Percentiles rank a stretch among this genome's conserved stretches.
phyloP scores from a whole-genome alignment of 2,888 invertebrate genomes.

The Neoaliturus tenellus region DNA sequence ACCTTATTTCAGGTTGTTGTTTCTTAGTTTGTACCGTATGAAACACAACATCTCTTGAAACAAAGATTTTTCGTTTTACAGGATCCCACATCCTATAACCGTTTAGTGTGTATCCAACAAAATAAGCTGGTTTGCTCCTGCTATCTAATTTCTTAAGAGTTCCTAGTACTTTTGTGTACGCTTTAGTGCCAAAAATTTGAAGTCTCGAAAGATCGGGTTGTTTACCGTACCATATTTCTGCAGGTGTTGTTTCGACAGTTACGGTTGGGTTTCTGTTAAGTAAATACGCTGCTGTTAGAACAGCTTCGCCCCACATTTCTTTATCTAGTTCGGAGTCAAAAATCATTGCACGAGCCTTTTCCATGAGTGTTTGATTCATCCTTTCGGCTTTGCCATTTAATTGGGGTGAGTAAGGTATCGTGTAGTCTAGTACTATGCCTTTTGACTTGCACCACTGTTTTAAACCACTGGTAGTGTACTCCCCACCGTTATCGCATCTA shows the following conservation, averaged over 20 bases:
- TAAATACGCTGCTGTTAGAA: slow-evolving; percentile 65
- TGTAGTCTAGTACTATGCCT: slow-evolving; percentile 59
- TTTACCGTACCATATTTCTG: slow-evolving; percentile 64
- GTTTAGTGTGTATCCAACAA: no score
- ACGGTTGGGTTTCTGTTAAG: slow-evolving; percentile 66
- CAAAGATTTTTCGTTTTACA: no score
- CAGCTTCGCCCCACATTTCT: slow-evolving; percentile 69
- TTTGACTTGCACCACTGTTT: slow-evolving; percentile 58
- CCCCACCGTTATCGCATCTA: slow-evolving; percentile 61
- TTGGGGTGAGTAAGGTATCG: slow-evolving; percentile 60
- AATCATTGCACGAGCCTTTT: slow-evolving; percentile 65
- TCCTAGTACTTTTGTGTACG: no score
- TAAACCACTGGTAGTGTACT: slow-evolving; percentile 59
- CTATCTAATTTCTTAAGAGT: no score
- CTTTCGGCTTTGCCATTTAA: slow-evolving; percentile 63
- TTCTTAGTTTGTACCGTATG: no score
- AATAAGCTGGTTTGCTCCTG: no score
- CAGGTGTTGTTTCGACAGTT: slow-evolving; percentile 61
- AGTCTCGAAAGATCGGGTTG: slow-evolving; percentile 67
- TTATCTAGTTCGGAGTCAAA: slow-evolving; percentile 65
- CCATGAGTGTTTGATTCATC: slow-evolving; percentile 63
- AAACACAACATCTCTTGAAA: no score
- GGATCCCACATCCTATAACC: no score
- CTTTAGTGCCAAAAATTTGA: slow-evolving; percentile 67
- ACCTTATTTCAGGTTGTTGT: no score